Evolutionary conservation across 2,113 vertebrate genomes (phyloP), one percentile per base, ranked within the genome.

Genomic region (Glaucidium brasilianum): DNA sequence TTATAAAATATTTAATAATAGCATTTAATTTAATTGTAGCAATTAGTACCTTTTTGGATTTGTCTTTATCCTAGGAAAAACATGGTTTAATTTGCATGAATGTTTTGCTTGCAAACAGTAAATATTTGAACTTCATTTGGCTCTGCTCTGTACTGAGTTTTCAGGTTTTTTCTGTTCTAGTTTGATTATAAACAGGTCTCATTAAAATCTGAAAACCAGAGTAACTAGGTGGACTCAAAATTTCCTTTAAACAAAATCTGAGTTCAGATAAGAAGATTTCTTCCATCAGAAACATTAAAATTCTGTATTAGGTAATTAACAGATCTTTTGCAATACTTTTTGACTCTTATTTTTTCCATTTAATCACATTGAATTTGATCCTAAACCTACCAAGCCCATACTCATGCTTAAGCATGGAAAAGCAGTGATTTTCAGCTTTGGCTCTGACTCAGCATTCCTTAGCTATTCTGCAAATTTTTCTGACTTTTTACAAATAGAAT

Each of bases 111-210:
- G 11, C 32, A 83, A 92, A 86, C 20, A 71, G 39, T 80, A 95
- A 91, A 91, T 93, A 89, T 92, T 91, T 92, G 79, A 91, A 87
- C 18, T 86, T 94, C 60, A 84, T 94, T 94, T 94, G 72, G 41
- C 75, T 93, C 45, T 77, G 12, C 30, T 88, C 27, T 87, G 15
- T 89, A 78, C 15, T 25, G 67, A 75, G 23, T 34, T 82, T 23
- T 49, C 63, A 34, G 8, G 14, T 85, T 88, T 92, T 15, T 43
- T 91, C 26, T 77, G 27, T 64, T 90, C 41, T 84, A 32, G 21
- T 77, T 71, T 60, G 41, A 22, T 84, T 56, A 35, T 47, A 78
- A 91, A 81, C 14, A 81, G 37, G 21, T 86, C 47, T 39, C 18
- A 43, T 59, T 50, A 37, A 90, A 75, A 59, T 83, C 37, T 59